Conservation (phyloP, 2,797 vertebrate species). For the Aphelocoma californica region DNA sequence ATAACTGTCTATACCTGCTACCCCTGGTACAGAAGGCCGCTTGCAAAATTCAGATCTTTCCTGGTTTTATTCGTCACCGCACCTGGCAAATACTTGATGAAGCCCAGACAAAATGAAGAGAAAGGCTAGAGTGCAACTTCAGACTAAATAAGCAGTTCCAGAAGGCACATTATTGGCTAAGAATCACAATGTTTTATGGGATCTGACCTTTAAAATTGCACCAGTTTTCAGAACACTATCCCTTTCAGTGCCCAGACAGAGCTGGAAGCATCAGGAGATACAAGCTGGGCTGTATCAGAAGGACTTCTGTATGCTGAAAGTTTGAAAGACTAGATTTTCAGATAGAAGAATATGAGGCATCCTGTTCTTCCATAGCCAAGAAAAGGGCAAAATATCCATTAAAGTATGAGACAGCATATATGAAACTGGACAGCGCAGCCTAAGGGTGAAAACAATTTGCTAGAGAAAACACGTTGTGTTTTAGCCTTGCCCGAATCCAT, state of each 20-base stretch:
- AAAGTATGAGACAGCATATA: neutral
- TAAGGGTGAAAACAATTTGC: neutral
- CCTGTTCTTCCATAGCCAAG: neutral
- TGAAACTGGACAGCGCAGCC: neutral
- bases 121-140: neutral
- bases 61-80: neutral
- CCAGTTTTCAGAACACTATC: neutral
- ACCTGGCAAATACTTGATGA: neutral
- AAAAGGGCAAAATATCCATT: conserved; percentile 1
- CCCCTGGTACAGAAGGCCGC: neutral
- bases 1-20: neutral
- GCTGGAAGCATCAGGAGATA: neutral
- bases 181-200: neutral
- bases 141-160: neutral
- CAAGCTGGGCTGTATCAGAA: neutral
- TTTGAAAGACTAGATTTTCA: neutral
- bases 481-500: neutral
- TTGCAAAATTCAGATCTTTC: neutral
- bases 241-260: neutral
- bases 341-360: neutral
- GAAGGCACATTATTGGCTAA: neutral
- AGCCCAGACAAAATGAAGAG: neutral
- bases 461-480: neutral
- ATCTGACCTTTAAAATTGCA: conserved; percentile 33
- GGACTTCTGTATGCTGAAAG: neutral